These are phyloP conservation scores for Lepidurus arcticus DNA, from an alignment of 1,140 invertebrate genomes.

Conservation along the genomic window DNA sequence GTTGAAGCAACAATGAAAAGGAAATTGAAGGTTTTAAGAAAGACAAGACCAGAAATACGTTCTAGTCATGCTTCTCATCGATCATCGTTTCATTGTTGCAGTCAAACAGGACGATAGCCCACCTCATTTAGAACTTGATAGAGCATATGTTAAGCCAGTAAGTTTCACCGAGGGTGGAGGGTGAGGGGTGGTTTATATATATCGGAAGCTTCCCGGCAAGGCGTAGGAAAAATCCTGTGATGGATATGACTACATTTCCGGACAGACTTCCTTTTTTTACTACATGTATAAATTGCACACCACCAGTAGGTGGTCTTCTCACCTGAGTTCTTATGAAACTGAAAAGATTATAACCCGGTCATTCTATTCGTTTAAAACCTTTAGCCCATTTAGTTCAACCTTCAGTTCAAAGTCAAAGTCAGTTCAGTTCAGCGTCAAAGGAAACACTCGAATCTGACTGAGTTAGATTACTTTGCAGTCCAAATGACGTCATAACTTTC, in stretches of 20 bases:
- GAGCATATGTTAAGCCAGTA: not conserved
- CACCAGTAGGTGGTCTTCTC: not conserved
- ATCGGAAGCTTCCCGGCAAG: not conserved
- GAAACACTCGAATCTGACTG: too few relatives aligned
- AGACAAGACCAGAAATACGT: conserved; percentile 14
- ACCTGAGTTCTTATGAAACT: not conserved
- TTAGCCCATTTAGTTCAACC: too few relatives aligned
- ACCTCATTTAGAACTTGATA: conserved; percentile 6
- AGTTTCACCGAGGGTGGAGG: not conserved
- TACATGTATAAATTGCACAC: not conserved
- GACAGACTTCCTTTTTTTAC: not conserved
- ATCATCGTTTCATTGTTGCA: conserved; percentile 2
- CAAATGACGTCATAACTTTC: too few relatives aligned
- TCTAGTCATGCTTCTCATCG: conserved; percentile 18
- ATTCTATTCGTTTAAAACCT: not conserved
- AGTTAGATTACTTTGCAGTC: too few relatives aligned
- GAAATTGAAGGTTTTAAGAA: not conserved
- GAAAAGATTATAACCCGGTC: not conserved
- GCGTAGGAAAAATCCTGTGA: not conserved
- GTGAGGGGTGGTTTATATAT: not conserved
- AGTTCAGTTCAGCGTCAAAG: too few relatives aligned
- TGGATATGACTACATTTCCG: conserved; percentile 1
- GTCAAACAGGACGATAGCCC: conserved; percentile 1
- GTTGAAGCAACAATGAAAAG: conserved; percentile 8
- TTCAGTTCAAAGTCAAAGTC: too few relatives aligned